These are phyloP conservation scores for Tanypteryx hageni DNA, from an alignment of 2,888 invertebrate species.

Conservation along the genomic window DNA sequence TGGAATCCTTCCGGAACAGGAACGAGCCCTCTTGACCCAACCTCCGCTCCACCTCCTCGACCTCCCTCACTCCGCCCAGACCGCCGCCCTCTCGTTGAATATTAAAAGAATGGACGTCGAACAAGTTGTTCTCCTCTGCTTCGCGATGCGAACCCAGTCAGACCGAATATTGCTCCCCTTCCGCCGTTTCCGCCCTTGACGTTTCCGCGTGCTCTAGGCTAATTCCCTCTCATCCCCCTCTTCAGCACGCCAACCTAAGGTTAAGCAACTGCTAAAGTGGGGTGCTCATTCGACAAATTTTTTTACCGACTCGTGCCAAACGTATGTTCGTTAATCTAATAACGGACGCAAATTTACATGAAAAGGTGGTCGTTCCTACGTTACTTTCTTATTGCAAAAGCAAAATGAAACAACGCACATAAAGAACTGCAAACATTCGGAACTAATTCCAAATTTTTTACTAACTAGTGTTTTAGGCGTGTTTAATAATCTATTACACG, in stretches of 20 bases:
- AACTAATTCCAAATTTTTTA: too few relatives aligned
- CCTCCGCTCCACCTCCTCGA: too few relatives aligned
- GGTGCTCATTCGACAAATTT: background rate
- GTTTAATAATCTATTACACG: too few relatives aligned
- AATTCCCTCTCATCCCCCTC: too few relatives aligned
- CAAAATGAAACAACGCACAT: too few relatives aligned
- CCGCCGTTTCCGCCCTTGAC: background rate
- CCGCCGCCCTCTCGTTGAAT: background rate
- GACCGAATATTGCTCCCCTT: background rate
- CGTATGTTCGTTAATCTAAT: background rate
- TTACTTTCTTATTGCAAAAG: too few relatives aligned
- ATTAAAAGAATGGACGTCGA: constrained; percentile 32
- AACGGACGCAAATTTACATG: too few relatives aligned
- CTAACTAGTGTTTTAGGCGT: too few relatives aligned
- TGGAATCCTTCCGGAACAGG: background rate
- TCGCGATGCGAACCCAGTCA: constrained; percentile 23
- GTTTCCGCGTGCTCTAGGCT: too few relatives aligned
- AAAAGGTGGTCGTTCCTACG: too few relatives aligned
- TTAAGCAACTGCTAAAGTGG: background rate
- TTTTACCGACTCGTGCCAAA: background rate
- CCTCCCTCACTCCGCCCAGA: too few relatives aligned
- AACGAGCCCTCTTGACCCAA: background rate
- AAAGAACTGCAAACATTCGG: too few relatives aligned
- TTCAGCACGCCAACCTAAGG: background rate
- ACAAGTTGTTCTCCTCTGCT: constrained; percentile 28